Percentiles rank a stretch among this genome's conserved stretches.
Conservation (phyloP, 2,797 vertebrate genomes). For the Macroramphosus scolopax region DNA sequence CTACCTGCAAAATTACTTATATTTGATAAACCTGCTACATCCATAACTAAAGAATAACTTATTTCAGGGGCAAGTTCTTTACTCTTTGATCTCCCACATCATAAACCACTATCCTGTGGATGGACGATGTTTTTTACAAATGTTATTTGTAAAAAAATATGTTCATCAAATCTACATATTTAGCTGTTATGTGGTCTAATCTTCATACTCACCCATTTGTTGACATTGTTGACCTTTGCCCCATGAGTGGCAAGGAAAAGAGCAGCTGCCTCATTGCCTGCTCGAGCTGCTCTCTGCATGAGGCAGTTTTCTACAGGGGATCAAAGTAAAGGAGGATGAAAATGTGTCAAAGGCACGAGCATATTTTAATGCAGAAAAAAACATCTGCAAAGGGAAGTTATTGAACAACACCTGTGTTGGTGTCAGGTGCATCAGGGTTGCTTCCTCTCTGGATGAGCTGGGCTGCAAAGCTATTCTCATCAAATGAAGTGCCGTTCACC, state of each 20-base stretch:
- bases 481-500: slow-evolving; percentile 94
- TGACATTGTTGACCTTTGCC: slow-evolving; percentile 93
- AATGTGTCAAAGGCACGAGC: not conserved
- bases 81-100: too few relatives aligned
- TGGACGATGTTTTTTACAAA: too few relatives aligned
- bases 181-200: not conserved
- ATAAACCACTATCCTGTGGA: too few relatives aligned
- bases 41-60: too few relatives aligned
- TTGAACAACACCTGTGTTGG: slow-evolving; percentile 79
- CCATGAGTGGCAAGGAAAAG: slow-evolving; percentile 94
- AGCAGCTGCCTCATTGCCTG: slow-evolving; percentile 90
- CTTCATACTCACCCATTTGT: slow-evolving; percentile 87
- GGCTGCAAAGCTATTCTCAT: slow-evolving; percentile 95
- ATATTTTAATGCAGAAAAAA: not conserved
- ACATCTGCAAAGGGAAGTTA: not conserved
- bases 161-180: not conserved
- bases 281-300: slow-evolving; percentile 89
- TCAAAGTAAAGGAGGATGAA: not conserved
- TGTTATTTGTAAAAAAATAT: not conserved
- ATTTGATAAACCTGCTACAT: too few relatives aligned
- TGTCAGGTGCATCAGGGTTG: slow-evolving; percentile 90
- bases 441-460: slow-evolving; percentile 92
- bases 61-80: too few relatives aligned
- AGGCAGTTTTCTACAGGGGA: slow-evolving; percentile 87
- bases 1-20: too few relatives aligned